These are phyloP conservation scores for Gopherus evgoodei DNA, from an alignment of 2,113 vertebrate species.

Conservation along the genomic window DNA sequence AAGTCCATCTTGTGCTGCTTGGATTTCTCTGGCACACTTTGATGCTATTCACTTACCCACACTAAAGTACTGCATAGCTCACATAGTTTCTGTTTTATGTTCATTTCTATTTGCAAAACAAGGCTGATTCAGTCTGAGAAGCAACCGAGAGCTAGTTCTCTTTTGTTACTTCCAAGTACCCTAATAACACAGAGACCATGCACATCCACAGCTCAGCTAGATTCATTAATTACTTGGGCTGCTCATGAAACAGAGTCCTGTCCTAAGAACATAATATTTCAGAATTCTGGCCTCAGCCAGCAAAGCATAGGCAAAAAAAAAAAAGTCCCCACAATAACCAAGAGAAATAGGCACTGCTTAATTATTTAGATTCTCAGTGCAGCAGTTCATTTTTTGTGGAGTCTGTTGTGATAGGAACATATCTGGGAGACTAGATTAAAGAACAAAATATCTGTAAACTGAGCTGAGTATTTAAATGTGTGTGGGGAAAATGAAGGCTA, in stretches of 20 bases:
- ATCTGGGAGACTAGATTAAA: slow-evolving; percentile 25
- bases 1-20: slow-evolving; percentile 58
- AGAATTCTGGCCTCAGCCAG: not conserved
- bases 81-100: not conserved
- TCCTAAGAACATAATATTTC: not conserved
- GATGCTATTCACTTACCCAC: slow-evolving; percentile 19
- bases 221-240: not conserved
- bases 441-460: slow-evolving; percentile 7
- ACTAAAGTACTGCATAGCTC: slow-evolving; percentile 21
- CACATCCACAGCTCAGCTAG: not conserved
- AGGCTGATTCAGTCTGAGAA: not conserved
- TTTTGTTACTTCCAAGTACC: not conserved
- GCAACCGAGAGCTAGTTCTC: not conserved
- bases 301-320: not conserved
- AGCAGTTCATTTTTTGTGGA: not conserved
- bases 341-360: not conserved
- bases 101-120: not conserved
- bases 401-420: not conserved
- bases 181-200: not conserved
- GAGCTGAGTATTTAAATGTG: slow-evolving; percentile 7
- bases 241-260: not conserved
- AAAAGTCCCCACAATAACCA: not conserved
- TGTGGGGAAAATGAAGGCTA: slow-evolving; percentile 11
- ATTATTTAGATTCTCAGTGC: not conserved
- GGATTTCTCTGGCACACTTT: slow-evolving; percentile 5